Evolutionary conservation across 2,888 invertebrate genomes (phyloP).

Genomic region (Cataglyphis altisquamis): DNA sequence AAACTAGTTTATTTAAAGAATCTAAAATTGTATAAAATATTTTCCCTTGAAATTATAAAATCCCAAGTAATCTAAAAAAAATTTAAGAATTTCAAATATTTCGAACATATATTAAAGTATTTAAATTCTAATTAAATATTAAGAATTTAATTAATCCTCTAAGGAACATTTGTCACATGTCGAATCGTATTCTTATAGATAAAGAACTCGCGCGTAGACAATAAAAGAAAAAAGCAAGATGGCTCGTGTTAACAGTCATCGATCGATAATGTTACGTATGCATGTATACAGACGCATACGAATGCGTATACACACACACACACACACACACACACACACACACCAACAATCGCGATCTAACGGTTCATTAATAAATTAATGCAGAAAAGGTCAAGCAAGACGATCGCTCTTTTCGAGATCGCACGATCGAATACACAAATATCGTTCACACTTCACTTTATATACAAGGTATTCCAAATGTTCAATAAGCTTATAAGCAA

Average conservation of each 20-base stretch:
- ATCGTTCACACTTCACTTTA: neutral
- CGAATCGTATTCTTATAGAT: conserved; percentile 26
- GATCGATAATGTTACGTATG: conserved; percentile 65
- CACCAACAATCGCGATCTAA: conserved; percentile 67
- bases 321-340: neutral
- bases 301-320: neutral
- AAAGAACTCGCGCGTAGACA: neutral
- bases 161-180: neutral
- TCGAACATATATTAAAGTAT: neutral
- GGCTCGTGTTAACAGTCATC: conserved; percentile 63
- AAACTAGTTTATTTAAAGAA: neutral
- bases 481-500: neutral
- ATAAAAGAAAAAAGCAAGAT: neutral
- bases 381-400: conserved; percentile 33
- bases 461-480: neutral
- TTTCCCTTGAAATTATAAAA: neutral
- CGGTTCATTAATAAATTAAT: conserved; percentile 71
- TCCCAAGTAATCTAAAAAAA: neutral
- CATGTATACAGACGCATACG: neutral
- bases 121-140: neutral
- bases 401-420: conserved; percentile 17
- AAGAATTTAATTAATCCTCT: neutral
- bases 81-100: neutral
- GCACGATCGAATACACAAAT: neutral
- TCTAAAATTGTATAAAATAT: neutral